A percentile compares a stretch with the other conserved stretches of the same genome.
Conservation (phyloP, 2,113 vertebrate genomes). For the Oncorhynchus clarkii region DNA sequence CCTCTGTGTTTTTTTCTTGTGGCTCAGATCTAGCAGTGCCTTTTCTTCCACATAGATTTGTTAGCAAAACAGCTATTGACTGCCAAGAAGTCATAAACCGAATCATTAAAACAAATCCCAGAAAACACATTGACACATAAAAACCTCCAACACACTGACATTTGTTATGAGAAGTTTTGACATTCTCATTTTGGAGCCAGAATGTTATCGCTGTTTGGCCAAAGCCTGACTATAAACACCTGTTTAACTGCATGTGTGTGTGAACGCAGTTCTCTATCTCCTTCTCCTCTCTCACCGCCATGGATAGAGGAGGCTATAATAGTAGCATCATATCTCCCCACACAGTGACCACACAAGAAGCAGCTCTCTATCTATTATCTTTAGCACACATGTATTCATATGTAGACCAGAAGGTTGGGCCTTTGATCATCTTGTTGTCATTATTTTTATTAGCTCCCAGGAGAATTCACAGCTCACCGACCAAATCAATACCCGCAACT, state of each 20-base stretch:
- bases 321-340: background rate
- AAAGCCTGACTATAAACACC: conserved; percentile 2
- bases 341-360: conserved; percentile 56
- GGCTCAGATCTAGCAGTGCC: background rate
- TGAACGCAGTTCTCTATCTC: background rate
- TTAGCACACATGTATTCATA: conserved; percentile 70
- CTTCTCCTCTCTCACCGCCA: conserved; percentile 13
- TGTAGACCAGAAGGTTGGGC: conserved; percentile 69
- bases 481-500: conserved; percentile 74
- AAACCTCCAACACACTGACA: background rate
- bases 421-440: conserved; percentile 79
- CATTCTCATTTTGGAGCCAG: background rate
- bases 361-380: conserved; percentile 49
- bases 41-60: background rate
- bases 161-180: background rate
- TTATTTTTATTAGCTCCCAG: conserved; percentile 78
- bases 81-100: background rate
- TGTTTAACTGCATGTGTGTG: background rate
- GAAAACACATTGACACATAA: background rate
- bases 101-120: background rate
- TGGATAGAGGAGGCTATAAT: conserved; percentile 18
- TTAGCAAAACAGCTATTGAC: background rate
- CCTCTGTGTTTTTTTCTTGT: background rate
- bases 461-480: conserved; percentile 71
- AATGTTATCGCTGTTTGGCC: background rate